Base-by-base conservation (phyloP, 1,140 invertebrate species). In the Batillaria attramentaria region DNA sequence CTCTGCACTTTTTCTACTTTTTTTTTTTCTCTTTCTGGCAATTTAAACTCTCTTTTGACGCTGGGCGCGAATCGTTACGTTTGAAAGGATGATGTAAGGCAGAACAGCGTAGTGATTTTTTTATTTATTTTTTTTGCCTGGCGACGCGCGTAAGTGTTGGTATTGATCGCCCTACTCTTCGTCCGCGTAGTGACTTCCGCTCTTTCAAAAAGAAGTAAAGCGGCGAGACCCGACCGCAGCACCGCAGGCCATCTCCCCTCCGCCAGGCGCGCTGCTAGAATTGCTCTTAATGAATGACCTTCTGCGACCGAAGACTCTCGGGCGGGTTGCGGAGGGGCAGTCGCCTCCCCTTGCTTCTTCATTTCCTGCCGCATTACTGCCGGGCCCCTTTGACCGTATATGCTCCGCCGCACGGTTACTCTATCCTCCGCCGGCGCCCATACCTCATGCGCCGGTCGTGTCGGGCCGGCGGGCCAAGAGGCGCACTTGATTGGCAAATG, bases 221-320 rank as follows among this genome's bases (percentile, higher is more conserved):
- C 41, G 39, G 68, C 68, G 6, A 24, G 39, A 70, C 37, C 37
- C 37, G 68, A 39, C 8, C 39, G 37, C 13, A 18, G 33, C 39
- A 70, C 68, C 68, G 39, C 41, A 42, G 68, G 68, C 68, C 68
- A 70, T 70, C 68, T 39, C 42, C 68, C n/a, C 33, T 39, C 33
- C 37, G 39, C 68, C 18, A n/a, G 18, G 24, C 10, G 37, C 37
- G 1, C n/a, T n/a, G n/a, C 39, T 24, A 70, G 68, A 70, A 70
- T 70, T 70, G 68, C 37, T 28, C 37, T n/a, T 70, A 70, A 70
- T 70, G 68, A 70, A 70, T 70, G 68, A 42, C 13, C 57, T 31
- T 24, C 57, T 24, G n/a, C 57, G 24, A 5, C n/a, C 8, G n/a
- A 24, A n/a, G n/a, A n/a, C n/a, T n/a, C n/a, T n/a, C n/a, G n/a